Evolutionary conservation across 2,113 vertebrate genomes (phyloP).

Genomic region (Zosterops lateralis): DNA sequence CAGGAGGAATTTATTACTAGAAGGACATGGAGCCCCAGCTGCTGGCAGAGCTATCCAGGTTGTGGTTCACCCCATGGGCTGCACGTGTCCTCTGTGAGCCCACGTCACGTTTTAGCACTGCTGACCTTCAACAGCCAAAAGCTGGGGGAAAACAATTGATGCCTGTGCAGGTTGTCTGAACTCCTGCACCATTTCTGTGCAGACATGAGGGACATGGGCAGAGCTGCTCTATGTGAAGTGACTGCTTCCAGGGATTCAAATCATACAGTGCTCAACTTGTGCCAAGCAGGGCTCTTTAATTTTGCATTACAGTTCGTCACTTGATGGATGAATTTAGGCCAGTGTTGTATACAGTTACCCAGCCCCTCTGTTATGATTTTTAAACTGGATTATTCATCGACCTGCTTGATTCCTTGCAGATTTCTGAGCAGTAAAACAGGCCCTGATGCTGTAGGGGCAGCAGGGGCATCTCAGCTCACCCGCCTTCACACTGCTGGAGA

Average conservation of each 20-base stretch:
- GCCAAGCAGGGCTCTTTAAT: background rate
- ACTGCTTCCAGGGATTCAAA: background rate
- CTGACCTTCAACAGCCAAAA: background rate
- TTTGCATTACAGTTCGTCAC: background rate
- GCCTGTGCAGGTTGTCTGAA: background rate
- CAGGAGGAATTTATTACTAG: background rate
- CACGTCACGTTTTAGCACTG: background rate
- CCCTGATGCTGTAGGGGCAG: background rate
- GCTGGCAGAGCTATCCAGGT: background rate
- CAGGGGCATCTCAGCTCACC: background rate
- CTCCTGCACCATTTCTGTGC: rapidly evolving
- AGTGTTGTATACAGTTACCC: background rate
- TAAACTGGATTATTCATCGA: background rate
- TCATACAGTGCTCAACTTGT: rapidly evolving
- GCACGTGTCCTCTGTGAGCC: background rate
- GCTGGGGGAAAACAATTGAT: background rate
- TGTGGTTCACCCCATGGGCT: background rate
- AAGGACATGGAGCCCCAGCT: background rate
- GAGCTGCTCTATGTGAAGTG: background rate
- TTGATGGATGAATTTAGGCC: background rate
- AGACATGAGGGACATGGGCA: background rate
- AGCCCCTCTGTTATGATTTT: background rate
- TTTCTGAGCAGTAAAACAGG: background rate
- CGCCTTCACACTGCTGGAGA: background rate
- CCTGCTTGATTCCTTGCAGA: background rate